Conservation (phyloP, 2,888 invertebrate genomes). For the Aproaerema taeniolella region DNA sequence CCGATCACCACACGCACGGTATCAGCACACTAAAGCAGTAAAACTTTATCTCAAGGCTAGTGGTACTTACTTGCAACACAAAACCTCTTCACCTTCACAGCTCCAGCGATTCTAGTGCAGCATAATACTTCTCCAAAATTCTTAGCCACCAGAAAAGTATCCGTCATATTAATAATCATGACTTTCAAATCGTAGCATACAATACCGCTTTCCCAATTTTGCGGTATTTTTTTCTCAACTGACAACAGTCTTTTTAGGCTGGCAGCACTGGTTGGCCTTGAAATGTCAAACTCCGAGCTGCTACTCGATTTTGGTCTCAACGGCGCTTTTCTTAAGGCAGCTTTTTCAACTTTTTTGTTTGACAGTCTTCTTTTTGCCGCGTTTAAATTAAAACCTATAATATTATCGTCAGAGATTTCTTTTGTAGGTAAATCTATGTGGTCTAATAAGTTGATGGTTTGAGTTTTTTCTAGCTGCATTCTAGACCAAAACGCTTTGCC, state of each 20-base stretch:
- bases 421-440: constrained; percentile 33
- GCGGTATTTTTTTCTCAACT: constrained; percentile 29
- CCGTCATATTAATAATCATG: constrained; percentile 34
- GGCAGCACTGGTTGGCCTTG: constrained; percentile 49
- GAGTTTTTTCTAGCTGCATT: constrained; percentile 48
- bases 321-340: constrained; percentile 22
- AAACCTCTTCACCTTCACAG: constrained; percentile 40
- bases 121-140: constrained; percentile 58
- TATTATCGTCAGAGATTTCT: constrained; percentile 17
- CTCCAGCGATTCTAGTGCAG: constrained; percentile 42
- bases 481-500: constrained; percentile 63
- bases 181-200: constrained; percentile 56
- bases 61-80: constrained; percentile 52
- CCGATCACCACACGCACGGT: too few species aligned
- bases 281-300: constrained; percentile 33
- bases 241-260: constrained; percentile 38
- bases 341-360: constrained; percentile 40
- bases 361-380: constrained; percentile 49
- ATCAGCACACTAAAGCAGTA: too few species aligned
- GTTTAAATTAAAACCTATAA: constrained; percentile 45
- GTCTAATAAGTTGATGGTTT: constrained; percentile 43
- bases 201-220: constrained; percentile 47
- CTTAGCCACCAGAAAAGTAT: constrained; percentile 53
- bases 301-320: constrained; percentile 43
- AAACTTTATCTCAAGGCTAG: too few species aligned